These are phyloP conservation scores for Pogonocherus hispidulus DNA, from an alignment of 2,888 invertebrate species.

Conservation along the genomic window DNA sequence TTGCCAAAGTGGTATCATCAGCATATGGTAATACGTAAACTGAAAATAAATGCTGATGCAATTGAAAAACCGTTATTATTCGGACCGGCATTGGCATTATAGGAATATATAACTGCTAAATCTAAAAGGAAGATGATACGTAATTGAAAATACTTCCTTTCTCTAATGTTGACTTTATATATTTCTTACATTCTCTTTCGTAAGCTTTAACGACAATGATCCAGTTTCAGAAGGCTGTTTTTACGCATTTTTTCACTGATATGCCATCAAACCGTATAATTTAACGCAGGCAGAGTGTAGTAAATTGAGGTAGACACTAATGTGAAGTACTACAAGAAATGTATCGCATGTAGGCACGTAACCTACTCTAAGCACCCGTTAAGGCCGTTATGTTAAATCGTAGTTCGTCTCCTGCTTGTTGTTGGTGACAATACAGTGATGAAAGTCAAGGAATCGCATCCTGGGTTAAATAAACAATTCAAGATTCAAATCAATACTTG, in stretches of 20 bases:
- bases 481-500: background rate
- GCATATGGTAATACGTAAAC: no score
- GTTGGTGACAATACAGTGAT: background rate
- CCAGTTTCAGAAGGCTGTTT: background rate
- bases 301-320: background rate
- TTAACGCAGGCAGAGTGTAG: background rate
- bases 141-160: no score
- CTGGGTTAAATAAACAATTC: background rate
- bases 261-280: background rate
- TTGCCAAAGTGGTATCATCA: no score
- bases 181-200: no score
- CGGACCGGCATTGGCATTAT: no score
- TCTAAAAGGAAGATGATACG: no score
- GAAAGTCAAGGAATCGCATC: background rate
- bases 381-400: background rate
- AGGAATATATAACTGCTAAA: no score
- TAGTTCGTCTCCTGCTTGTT: background rate
- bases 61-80: no score
- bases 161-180: no score
- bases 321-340: background rate
- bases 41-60: no score
- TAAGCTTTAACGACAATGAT: background rate
- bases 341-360: conserved; percentile 3
- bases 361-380: conserved; percentile 7
- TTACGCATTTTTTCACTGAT: background rate